Evolutionary conservation across 2,797 vertebrate genomes (phyloP).

Genomic region (Neomorphus geoffroyi): DNA sequence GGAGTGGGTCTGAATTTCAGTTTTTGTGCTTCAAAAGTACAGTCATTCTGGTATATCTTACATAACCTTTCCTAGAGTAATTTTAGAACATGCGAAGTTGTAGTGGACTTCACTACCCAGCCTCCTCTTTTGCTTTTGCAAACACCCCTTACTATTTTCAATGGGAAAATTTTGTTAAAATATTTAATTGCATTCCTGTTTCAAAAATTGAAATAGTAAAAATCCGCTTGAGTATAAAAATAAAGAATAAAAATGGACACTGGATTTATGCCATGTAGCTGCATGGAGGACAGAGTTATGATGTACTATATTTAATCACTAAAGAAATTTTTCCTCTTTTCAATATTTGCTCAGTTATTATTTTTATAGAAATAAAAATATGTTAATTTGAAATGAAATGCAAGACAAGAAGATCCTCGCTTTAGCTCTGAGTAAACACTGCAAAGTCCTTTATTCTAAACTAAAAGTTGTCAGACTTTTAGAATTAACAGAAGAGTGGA

Average conservation of each 20-base stretch:
- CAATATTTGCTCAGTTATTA: not conserved
- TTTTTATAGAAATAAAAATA: constrained; percentile 2
- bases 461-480: constrained; percentile 41
- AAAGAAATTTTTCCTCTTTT: not conserved
- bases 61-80: not conserved
- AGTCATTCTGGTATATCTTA: not conserved
- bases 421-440: constrained; percentile 39
- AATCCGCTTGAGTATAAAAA: not conserved
- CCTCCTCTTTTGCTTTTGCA: not conserved
- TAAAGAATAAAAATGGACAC: not conserved
- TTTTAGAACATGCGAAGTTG: not conserved
- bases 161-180: not conserved
- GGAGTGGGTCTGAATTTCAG: not conserved
- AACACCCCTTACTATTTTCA: not conserved
- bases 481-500: constrained; percentile 51
- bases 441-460: constrained; percentile 25
- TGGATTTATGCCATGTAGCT: not conserved
- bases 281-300: not conserved
- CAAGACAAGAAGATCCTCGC: constrained; percentile 17
- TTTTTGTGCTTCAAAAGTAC: not conserved
- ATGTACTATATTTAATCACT: not conserved
- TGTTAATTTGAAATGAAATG: not conserved
- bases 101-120: not conserved
- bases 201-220: not conserved
- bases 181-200: not conserved